Evolutionary conservation across 1,140 invertebrate species (phyloP), one percentile per base, ranked within the genome.

Genomic region (Procambarus clarkii): DNA sequence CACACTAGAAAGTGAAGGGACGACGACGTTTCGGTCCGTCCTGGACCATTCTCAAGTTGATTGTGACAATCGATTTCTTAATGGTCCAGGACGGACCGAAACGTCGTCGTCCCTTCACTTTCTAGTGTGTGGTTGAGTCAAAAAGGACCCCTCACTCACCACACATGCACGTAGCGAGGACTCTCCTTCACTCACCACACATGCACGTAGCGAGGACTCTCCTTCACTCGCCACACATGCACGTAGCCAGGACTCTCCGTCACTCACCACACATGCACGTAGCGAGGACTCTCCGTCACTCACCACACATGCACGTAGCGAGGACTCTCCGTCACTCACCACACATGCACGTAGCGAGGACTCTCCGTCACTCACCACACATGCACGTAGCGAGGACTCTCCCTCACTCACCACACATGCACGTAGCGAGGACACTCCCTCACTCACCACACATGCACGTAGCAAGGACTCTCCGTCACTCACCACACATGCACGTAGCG

Each of bases 351-450:
- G 81, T 83, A 64, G 18, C 58, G 18, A 8, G 81, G 81, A 8
- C 46, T 44, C 3, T 15, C 24, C 8, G 46, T 64, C 15, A n/a
- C n/a, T n/a, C n/a, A n/a, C n/a, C n/a, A n/a, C 18, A 24, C 15
- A 18, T 83, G 46, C 4, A 83, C 54, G 81, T 83, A 64, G 18
- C 58, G 18, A 34, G 34, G 34, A 34, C 34, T n/a, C n/a, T n/a
- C 34, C 34, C 34, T 64, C 24, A 74, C 69, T 24, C 34, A 83
- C 81, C 81, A 83, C n/a, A n/a, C n/a, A n/a, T n/a, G n/a, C n/a
- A n/a, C n/a, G n/a, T n/a, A n/a, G n/a, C n/a, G n/a, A 34, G 34
- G 34, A 34, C 34, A n/a, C n/a, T n/a, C 34, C 34, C 34, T 64
- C 24, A 74, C 69, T 24, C 34, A 83, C 81, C 81, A 83, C n/a